Evolutionary conservation across 92 coral and sea anemone genomes (phyloP).

Genomic region (Nematostella vectensis): DNA sequence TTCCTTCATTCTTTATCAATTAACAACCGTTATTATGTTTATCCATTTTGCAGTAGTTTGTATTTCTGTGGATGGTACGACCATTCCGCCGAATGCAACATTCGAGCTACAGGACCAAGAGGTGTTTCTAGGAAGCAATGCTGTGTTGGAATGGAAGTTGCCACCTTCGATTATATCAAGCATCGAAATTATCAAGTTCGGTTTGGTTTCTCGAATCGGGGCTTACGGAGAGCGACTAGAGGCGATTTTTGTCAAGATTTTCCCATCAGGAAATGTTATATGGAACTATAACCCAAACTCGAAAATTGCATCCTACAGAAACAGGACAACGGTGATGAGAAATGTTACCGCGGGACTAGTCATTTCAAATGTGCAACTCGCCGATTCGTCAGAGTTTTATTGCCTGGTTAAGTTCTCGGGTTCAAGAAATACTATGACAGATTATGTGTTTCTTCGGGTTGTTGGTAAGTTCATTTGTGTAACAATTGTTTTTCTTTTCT

Average conservation of each 20-base stretch:
- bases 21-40: not conserved
- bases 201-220: conserved; percentile 11
- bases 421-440: conserved; percentile 7
- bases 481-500: too few relatives aligned
- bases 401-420: conserved; percentile 9
- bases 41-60: not conserved
- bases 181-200: conserved; percentile 19
- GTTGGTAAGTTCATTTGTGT: conserved; percentile 32
- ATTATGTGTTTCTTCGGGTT: conserved; percentile 15
- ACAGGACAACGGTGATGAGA: conserved; percentile 13
- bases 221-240: conserved; percentile 15
- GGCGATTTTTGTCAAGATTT: conserved; percentile 16
- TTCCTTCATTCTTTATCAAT: too few relatives aligned
- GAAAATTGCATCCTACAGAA: conserved; percentile 5
- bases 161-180: conserved; percentile 2
- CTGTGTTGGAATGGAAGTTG: conserved; percentile 10
- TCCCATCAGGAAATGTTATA: conserved; percentile 7
- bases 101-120: conserved; percentile 4
- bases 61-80: not conserved
- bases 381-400: conserved; percentile 18
- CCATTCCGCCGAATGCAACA: not conserved
- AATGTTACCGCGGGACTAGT: conserved; percentile 6
- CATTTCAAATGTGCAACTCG: conserved; percentile 8
- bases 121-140: conserved; percentile 28
- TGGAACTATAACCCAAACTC: conserved; percentile 8